Percentiles rank a stretch among this genome's conserved stretches.
phyloP scores from a whole-genome alignment of 2,888 invertebrate species.

The Gandaritis pyraliata region DNA sequence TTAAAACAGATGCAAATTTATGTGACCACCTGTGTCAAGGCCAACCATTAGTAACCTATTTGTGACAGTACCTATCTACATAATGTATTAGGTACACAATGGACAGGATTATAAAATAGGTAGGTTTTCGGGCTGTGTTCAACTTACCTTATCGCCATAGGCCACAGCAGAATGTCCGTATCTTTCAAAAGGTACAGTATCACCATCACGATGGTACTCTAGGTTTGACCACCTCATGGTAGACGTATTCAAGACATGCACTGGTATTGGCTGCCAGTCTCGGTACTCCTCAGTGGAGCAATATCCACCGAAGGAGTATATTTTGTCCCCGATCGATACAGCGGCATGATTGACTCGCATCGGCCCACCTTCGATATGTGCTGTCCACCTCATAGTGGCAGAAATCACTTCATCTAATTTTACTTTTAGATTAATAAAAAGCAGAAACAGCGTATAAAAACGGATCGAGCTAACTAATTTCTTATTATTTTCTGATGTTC shows the following conservation, averaged over 20 bases:
- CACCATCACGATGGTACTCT: constrained; percentile 76
- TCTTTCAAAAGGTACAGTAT: constrained; percentile 88
- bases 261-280: constrained; percentile 91
- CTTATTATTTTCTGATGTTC: no score
- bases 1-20: neutral
- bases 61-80: neutral
- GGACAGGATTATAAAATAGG: neutral
- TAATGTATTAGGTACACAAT: neutral
- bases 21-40: constrained; percentile 5
- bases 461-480: no score
- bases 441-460: neutral
- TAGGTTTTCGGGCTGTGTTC: neutral
- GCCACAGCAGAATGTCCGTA: constrained; percentile 97
- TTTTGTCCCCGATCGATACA: constrained; percentile 89
- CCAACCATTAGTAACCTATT: neutral
- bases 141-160: constrained; percentile 86
- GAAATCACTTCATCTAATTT: neutral
- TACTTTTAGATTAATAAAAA: neutral
- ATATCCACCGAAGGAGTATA: constrained; percentile 97
- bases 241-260: constrained; percentile 92
- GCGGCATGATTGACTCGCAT: constrained; percentile 97
- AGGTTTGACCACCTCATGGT: constrained; percentile 85
- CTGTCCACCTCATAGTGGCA: constrained; percentile 91
- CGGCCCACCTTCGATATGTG: constrained; percentile 95
- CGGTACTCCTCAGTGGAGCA: constrained; percentile 93